phyloP scores from a whole-genome alignment of 2,797 vertebrate genomes.

The Dromococcyx pavoninus region DNA sequence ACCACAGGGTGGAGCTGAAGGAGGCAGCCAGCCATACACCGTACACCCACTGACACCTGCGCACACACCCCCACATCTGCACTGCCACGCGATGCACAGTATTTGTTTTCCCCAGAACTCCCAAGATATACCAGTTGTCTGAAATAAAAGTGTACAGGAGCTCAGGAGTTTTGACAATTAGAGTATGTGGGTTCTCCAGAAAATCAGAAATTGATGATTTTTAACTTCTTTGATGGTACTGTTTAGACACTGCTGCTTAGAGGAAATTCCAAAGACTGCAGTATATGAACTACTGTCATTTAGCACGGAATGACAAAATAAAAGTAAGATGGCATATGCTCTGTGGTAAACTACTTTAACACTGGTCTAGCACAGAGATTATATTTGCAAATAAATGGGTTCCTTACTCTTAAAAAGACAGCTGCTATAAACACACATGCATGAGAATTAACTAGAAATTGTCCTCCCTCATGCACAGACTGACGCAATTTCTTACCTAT shows the following conservation, averaged over 20 bases:
- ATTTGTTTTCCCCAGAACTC: not conserved
- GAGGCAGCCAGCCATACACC: not conserved
- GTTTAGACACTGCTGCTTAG: not conserved
- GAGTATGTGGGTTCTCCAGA: not conserved
- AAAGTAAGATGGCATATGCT: not conserved
- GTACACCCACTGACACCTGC: not conserved
- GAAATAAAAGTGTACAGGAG: not conserved
- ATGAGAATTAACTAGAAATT: not conserved
- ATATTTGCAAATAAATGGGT: not conserved
- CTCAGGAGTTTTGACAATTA: not conserved
- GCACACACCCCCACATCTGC: not conserved
- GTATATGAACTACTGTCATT: rapidly evolving
- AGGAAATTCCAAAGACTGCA: not conserved
- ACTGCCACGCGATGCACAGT: not conserved
- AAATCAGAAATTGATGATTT: not conserved
- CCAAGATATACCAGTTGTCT: not conserved
- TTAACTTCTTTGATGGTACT: not conserved
- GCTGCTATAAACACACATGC: not conserved
- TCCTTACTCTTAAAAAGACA: not conserved
- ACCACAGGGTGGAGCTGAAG: not conserved
- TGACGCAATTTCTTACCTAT: not conserved
- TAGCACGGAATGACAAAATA: not conserved
- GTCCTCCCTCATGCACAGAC: not conserved
- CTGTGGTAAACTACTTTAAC: not conserved
- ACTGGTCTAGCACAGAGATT: not conserved